These are phyloP conservation scores for Asbolus verrucosus DNA, from an alignment of 1,140 invertebrate genomes.

Conservation along the genomic window DNA sequence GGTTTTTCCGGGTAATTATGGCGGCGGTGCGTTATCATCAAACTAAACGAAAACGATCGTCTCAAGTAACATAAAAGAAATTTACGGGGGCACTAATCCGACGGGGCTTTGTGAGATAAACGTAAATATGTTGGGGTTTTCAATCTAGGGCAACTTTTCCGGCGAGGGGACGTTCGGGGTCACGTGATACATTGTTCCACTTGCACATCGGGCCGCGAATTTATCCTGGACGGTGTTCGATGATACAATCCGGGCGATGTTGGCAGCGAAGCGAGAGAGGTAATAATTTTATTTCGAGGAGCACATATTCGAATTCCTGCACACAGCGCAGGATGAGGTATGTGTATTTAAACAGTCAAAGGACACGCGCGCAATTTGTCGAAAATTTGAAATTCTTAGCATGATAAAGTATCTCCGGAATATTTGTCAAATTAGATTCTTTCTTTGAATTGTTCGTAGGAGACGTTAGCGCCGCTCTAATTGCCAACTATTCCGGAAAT, in stretches of 20 bases:
- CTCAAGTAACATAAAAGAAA: not conserved
- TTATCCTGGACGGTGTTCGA: no score
- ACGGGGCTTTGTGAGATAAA: no score
- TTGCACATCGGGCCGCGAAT: no score
- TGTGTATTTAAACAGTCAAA: constrained; percentile 4
- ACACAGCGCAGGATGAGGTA: not conserved
- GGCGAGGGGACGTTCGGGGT: no score
- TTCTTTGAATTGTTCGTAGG: not conserved
- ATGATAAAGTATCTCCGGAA: constrained; percentile 22
- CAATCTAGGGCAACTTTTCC: not conserved
- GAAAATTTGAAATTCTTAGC: constrained; percentile 29
- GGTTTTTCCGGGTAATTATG: no score
- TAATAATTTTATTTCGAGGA: constrained; percentile 30
- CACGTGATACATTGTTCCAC: no score
- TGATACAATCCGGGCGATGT: not conserved
- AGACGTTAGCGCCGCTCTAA: not conserved
- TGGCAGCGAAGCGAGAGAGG: not conserved
- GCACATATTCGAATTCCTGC: constrained; percentile 4
- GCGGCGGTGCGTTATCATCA: no score
- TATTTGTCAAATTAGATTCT: not conserved
- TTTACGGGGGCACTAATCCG: not conserved
- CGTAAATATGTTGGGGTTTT: not conserved
- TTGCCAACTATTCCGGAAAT: not conserved
- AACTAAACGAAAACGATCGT: not conserved
- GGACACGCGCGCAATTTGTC: not conserved